A percentile compares a stretch with the other conserved stretches of the same genome.
Conservation (phyloP, 2,113 vertebrate species). For the Oceanites oceanicus region DNA sequence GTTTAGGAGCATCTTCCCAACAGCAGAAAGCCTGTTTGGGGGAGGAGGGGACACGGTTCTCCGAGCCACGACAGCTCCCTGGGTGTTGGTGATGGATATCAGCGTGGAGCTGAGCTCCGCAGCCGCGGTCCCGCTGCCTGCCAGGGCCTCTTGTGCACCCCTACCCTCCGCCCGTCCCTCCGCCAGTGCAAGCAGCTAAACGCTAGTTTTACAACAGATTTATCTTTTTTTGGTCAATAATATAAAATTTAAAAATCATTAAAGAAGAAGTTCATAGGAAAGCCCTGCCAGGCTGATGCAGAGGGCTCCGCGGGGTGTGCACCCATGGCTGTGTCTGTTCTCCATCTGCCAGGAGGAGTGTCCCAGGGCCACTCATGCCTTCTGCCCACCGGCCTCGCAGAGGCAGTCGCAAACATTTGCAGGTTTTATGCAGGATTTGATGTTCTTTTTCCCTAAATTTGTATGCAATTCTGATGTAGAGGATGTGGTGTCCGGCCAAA, state of each 20-base stretch:
- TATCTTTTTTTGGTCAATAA: background rate
- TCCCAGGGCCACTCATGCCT: too few relatives aligned
- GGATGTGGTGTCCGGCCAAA: background rate
- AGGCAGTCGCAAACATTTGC: background rate
- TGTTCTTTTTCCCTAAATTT: background rate
- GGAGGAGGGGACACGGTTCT: fast-evolving
- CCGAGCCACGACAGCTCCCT: background rate
- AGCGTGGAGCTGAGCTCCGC: background rate
- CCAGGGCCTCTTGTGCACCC: background rate
- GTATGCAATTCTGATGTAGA: background rate
- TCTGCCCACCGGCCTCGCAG: background rate
- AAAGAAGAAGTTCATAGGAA: background rate
- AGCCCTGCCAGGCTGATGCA: background rate
- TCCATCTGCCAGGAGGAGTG: background rate
- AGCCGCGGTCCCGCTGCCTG: background rate
- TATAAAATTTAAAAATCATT: background rate
- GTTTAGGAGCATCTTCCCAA: background rate
- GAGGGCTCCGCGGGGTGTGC: background rate
- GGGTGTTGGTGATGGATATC: background rate
- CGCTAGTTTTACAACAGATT: background rate
- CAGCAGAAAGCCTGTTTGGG: background rate
- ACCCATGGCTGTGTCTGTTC: background rate
- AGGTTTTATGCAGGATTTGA: background rate
- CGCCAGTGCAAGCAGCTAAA: background rate
- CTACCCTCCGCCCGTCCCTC: background rate